These are phyloP conservation scores for Neria commutata DNA, from an alignment of 2,888 invertebrate species.

Conservation along the genomic window DNA sequence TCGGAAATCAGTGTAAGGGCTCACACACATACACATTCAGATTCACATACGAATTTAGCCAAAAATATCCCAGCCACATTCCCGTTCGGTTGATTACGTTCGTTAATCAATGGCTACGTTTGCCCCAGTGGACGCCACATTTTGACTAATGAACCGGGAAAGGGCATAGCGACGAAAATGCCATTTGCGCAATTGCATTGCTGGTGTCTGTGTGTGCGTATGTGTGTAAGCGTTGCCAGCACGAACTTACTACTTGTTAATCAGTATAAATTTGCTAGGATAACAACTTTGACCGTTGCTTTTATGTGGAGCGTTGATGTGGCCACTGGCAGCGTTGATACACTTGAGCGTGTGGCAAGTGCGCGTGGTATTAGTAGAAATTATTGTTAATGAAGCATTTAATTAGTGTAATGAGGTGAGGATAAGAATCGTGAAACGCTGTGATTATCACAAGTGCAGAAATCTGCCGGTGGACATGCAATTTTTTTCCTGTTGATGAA, in stretches of 20 bases:
- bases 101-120: constrained; percentile 46
- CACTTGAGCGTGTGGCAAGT: too few relatives aligned
- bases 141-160: not conserved
- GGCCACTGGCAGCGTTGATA: not conserved
- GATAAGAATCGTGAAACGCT: not conserved
- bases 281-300: not conserved
- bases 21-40: too few relatives aligned
- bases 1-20: constrained; percentile 14
- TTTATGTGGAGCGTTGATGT: not conserved
- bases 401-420: not conserved
- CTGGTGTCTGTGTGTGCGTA: too few relatives aligned
- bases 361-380: not conserved
- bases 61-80: too few relatives aligned
- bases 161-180: not conserved
- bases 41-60: too few relatives aligned
- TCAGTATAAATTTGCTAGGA: not conserved
- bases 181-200: constrained; percentile 3
- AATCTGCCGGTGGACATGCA: too few relatives aligned
- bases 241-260: not conserved
- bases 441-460: too few relatives aligned
- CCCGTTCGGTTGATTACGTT: constrained; percentile 41
- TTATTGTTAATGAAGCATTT: not conserved
- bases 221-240: not conserved
- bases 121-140: not conserved
- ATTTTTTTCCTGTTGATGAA: not conserved